A percentile compares a stretch with the other conserved stretches of the same genome.
Conservation (phyloP, 2,113 vertebrate species). For the Tursiops truncatus region DNA sequence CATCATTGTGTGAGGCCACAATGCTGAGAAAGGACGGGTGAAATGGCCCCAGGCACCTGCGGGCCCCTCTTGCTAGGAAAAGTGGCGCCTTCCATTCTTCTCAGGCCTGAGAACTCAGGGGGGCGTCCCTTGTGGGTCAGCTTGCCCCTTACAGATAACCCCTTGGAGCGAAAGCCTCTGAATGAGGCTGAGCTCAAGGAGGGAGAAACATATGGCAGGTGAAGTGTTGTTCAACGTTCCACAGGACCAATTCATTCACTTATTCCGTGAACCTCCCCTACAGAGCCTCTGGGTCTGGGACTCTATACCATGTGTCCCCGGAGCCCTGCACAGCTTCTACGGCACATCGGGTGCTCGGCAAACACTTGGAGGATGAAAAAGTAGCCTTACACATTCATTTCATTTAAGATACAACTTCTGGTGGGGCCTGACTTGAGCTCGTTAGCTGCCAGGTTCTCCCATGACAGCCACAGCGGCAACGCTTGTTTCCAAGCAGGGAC, state of each 20-base stretch:
- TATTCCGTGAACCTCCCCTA: neutral
- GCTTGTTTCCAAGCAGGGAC: neutral
- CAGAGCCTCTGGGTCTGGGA: neutral
- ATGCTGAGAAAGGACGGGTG: conserved; percentile 83
- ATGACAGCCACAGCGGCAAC: accelerated
- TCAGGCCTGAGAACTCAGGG: conserved; percentile 75
- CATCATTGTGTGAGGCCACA: conserved; percentile 83
- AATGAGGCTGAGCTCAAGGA: neutral
- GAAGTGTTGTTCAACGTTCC: neutral
- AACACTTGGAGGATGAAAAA: neutral
- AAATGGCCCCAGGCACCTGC: conserved; percentile 68
- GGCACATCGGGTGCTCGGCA: accelerated
- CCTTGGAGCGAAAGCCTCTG: neutral
- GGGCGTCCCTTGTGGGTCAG: neutral
- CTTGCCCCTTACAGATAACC: neutral
- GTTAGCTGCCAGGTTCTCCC: neutral
- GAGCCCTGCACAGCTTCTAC: neutral
- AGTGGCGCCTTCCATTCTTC: neutral
- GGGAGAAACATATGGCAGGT: neutral
- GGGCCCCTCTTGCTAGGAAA: conserved; percentile 51
- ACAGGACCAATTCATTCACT: neutral
- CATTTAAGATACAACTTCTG: neutral
- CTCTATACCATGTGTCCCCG: accelerated
- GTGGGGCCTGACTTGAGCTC: neutral
- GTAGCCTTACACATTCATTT: neutral